These are phyloP conservation scores for Drosophila parabipectinata DNA, from an alignment of 1,140 invertebrate species.

Conservation along the genomic window DNA sequence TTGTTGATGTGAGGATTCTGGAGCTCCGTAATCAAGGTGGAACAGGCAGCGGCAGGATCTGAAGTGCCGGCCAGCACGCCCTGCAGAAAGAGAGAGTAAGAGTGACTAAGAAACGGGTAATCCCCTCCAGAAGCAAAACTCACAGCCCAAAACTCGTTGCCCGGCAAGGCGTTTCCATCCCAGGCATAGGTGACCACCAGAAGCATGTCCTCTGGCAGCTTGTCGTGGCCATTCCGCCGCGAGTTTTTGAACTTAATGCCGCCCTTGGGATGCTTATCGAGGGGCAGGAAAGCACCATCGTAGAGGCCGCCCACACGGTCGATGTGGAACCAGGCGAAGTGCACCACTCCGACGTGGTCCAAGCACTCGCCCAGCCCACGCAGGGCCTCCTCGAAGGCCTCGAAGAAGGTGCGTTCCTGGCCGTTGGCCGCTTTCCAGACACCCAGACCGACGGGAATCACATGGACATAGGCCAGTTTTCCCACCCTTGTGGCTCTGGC, in stretches of 20 bases:
- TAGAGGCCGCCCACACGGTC: slow-evolving; percentile 27
- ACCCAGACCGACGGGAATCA: slow-evolving; percentile 74
- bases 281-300: slow-evolving; percentile 48
- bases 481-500: slow-evolving; percentile 22
- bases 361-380: slow-evolving; percentile 48
- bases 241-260: slow-evolving; percentile 63
- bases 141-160: slow-evolving; percentile 86
- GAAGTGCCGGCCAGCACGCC: slow-evolving; percentile 73
- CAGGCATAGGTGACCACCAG: slow-evolving; percentile 87
- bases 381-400: slow-evolving; percentile 71
- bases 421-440: slow-evolving; percentile 50
- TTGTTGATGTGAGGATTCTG: slow-evolving; percentile 86
- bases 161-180: slow-evolving; percentile 88
- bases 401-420: slow-evolving; percentile 70
- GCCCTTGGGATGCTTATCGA: slow-evolving; percentile 45
- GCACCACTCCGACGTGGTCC: slow-evolving; percentile 62
- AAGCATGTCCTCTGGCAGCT: slow-evolving; percentile 70
- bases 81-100: slow-evolving; percentile 9
- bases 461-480: slow-evolving; percentile 71
- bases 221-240: slow-evolving; percentile 62
- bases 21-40: slow-evolving; percentile 86
- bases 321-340: slow-evolving; percentile 78
- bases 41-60: slow-evolving; percentile 87
- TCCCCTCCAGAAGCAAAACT: neutral
- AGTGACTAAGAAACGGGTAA: neutral